These are phyloP conservation scores for Burhinus bistriatus DNA, from an alignment of 2,113 vertebrate species.

Conservation along the genomic window DNA sequence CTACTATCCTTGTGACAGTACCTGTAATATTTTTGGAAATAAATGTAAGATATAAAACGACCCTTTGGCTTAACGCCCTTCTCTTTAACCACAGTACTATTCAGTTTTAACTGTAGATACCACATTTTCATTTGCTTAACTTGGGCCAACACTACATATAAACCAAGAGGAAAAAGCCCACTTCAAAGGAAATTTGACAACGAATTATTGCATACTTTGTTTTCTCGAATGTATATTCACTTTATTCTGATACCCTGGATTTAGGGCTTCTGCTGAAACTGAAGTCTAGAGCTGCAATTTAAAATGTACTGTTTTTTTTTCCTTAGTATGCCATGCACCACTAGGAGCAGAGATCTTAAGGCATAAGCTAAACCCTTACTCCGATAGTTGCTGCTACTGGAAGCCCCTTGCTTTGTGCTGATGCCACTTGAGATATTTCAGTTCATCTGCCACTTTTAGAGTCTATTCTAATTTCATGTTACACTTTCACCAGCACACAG, in stretches of 20 bases:
- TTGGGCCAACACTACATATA: not conserved
- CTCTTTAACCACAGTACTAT: not conserved
- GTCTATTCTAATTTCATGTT: not conserved
- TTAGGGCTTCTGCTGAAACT: not conserved
- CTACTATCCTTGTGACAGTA: not conserved
- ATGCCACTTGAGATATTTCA: not conserved
- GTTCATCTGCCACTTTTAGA: not conserved
- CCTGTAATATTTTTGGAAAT: not conserved
- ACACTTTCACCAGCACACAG: not conserved
- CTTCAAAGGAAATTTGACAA: not conserved
- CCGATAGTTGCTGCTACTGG: not conserved
- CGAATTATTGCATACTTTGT: rapidly evolving
- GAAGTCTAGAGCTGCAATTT: not conserved
- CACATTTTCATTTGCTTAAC: not conserved
- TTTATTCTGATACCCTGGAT: not conserved
- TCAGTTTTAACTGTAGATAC: not conserved
- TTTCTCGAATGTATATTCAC: not conserved
- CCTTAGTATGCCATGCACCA: not conserved
- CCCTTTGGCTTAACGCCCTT: not conserved
- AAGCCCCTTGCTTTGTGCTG: not conserved
- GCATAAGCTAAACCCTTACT: not conserved
- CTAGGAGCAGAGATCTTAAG: not conserved
- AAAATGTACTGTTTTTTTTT: not conserved
- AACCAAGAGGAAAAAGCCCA: not conserved
- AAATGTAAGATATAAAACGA: not conserved